Percentiles rank a stretch among this genome's conserved stretches.
Conservation (phyloP, 2,113 vertebrate genomes). For the Rhegmatorhina hoffmannsi region DNA sequence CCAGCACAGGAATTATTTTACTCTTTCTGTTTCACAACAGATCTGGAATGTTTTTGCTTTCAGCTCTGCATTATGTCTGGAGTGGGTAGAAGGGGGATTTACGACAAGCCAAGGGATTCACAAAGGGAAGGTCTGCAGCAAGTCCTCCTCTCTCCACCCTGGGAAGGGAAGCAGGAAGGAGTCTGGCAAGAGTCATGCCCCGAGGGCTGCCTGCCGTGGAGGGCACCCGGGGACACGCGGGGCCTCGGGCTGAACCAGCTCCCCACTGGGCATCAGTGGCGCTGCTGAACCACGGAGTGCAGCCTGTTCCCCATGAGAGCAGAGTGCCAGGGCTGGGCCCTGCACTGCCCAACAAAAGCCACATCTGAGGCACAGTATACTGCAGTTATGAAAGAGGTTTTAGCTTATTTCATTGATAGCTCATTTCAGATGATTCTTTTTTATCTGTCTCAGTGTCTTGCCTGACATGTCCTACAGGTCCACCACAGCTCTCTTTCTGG, state of each 20-base stretch:
- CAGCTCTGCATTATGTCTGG: accelerated
- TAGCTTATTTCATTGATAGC: background rate
- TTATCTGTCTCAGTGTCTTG: background rate
- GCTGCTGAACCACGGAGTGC: accelerated
- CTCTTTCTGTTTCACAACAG: background rate
- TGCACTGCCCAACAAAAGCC: background rate
- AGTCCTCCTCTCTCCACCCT: background rate
- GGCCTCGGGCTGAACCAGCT: too few species aligned
- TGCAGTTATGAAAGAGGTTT: background rate
- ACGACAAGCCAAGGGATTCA: accelerated
- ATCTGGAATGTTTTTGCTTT: background rate
- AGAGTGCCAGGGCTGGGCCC: accelerated
- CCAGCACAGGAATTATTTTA: background rate
- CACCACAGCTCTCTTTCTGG: accelerated
- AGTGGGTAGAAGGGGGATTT: background rate
- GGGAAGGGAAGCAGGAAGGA: accelerated
- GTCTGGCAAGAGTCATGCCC: accelerated
- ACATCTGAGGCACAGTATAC: background rate
- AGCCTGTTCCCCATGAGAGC: background rate
- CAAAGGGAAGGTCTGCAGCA: background rate
- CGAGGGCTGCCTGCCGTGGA: accelerated
- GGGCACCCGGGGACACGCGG: background rate
- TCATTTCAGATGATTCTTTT: background rate
- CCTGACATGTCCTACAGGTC: background rate
- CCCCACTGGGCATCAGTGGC: accelerated